Base-by-base conservation (phyloP, 2,888 invertebrate genomes). In the Osmoderma eremita region DNA sequence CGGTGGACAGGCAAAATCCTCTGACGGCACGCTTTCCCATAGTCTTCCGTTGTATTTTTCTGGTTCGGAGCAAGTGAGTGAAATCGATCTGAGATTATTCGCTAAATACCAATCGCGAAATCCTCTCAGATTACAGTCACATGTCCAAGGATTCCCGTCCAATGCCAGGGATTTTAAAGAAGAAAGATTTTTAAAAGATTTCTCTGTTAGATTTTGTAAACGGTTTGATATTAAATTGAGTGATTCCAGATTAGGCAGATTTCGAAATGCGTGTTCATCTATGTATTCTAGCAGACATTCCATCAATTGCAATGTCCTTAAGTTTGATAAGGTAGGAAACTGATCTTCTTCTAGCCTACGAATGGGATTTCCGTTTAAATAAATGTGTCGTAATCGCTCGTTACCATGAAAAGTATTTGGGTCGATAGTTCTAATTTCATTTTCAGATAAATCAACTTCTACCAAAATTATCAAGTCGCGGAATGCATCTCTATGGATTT, bases 61-160 rank as follows among this genome's bases (percentile, higher is more conserved):
- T 1, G 95, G 95, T 58, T 90, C 89, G 12, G 87, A 87, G 77
- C 93, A 93, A 56, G 87, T 85, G 72, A 94, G 85, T 45, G 92
- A 88, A 71, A 90, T 88, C 10, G 92, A 91, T 67, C 80, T 78
- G 62, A 95, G 84, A 75, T 92, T 93, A 75, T 90, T 90, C 61
- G 88, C 86, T 62, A 94, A 86, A 78, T 94, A 90, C 94, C 95
- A 95, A 74, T 89, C 89, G 67, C 94, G 88, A 75, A 95, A 93
- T 67, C 91, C 91, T 61, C 94, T 87, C 67, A 96, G 82, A 71
- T 91, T 88, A 81, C 96, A 96, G 80, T 96, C 94, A 80, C 96
- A 96, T 77, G 88, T 87, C 95, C 95, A 96, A 3, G 92, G 94
- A 81, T 96, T 96, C 30, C 91, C 91, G 71, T 93, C 92, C 62